A percentile compares a stretch with the other conserved stretches of the same genome.
Evolutionary conservation across 2,113 vertebrate genomes (phyloP).

Genomic region (Etheostoma cragini): DNA sequence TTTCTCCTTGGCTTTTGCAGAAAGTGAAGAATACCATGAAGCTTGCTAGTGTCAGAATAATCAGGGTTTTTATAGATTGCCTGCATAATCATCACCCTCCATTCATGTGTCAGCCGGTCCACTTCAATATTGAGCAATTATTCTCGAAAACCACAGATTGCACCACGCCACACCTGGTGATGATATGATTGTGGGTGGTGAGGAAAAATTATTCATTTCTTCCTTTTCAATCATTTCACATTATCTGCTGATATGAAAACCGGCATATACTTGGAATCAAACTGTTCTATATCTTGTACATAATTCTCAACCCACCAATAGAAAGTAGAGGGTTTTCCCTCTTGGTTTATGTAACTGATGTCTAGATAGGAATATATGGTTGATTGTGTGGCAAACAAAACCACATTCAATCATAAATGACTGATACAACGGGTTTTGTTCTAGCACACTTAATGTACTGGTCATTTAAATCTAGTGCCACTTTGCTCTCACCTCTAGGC

Average conservation of each 20-base stretch:
- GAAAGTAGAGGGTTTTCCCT: background rate
- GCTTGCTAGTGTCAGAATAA: slow-evolving; percentile 22
- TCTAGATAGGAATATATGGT: background rate
- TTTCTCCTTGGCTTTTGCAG: slow-evolving; percentile 6
- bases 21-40: slow-evolving; percentile 26
- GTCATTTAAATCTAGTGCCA: slow-evolving; percentile 5
- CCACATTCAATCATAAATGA: background rate
- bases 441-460: background rate
- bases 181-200: background rate
- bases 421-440: background rate
- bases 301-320: background rate
- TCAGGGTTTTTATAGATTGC: slow-evolving; percentile 46
- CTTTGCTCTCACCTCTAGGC: slow-evolving; percentile 12
- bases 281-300: background rate
- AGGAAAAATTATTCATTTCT: slow-evolving; percentile 11
- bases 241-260: background rate
- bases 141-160: slow-evolving; percentile 32
- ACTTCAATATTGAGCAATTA: slow-evolving; percentile 33
- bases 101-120: slow-evolving; percentile 33
- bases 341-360: slow-evolving; percentile 4
- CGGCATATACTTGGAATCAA: background rate
- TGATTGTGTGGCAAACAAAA: background rate
- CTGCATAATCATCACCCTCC: slow-evolving; percentile 40
- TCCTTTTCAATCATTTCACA: background rate
- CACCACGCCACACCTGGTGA: slow-evolving; percentile 2